A percentile compares a stretch with the other conserved stretches of the same genome.
These are phyloP conservation scores for Andricus grossulariae DNA, from an alignment of 1,140 invertebrate species.

Conservation along the genomic window DNA sequence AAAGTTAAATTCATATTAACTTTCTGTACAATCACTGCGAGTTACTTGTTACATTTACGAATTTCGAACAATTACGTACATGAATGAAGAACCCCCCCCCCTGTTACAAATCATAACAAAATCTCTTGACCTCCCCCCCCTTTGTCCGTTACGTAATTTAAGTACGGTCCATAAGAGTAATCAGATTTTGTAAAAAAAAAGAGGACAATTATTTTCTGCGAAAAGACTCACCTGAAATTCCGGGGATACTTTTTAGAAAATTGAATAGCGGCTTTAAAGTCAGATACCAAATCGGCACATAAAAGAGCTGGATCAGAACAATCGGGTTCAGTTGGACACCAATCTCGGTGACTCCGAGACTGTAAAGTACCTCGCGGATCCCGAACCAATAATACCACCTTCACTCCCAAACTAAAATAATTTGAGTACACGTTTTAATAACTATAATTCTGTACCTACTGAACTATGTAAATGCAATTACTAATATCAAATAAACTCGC, in stretches of 20 bases:
- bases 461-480: neutral
- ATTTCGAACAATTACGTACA: no score
- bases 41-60: no score
- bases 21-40: no score
- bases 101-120: no score
- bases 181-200: constrained; percentile 5
- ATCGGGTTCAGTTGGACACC: constrained; percentile 89
- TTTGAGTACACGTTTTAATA: constrained; percentile 32
- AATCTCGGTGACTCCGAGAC: constrained; percentile 88
- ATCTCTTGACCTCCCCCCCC: no score
- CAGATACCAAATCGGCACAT: constrained; percentile 88
- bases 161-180: neutral
- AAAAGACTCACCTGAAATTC: constrained; percentile 81
- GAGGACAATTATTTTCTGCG: neutral
- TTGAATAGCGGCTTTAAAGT: constrained; percentile 85
- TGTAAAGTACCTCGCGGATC: constrained; percentile 92
- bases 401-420: constrained; percentile 81
- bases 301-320: constrained; percentile 86
- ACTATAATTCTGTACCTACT: constrained; percentile 4
- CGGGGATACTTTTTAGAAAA: constrained; percentile 82
- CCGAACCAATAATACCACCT: constrained; percentile 86
- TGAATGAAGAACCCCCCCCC: no score
- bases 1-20: no score
- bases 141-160: neutral
- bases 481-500: constrained; percentile 73